A percentile compares a stretch with the other conserved stretches of the same genome.
Conservation (phyloP, 2,113 vertebrate species). For the Nesogale talazaci region DNA sequence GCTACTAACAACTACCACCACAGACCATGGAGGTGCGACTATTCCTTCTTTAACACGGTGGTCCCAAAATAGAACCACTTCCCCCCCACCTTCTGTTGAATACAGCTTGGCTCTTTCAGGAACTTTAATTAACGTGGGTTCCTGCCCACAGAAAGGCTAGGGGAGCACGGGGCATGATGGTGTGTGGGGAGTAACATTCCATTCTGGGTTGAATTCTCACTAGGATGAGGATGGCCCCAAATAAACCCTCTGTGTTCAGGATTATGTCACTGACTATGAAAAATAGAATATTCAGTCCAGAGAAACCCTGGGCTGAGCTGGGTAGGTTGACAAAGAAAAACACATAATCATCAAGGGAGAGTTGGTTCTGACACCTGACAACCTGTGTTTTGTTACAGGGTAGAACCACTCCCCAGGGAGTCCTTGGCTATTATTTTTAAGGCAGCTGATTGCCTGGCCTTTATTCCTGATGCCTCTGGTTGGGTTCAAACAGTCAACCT, state of each 20-base stretch:
- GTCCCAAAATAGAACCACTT: constrained; percentile 47
- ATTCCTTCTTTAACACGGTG: constrained; percentile 37
- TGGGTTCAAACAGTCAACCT: not conserved
- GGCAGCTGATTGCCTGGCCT: not conserved
- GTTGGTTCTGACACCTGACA: not conserved
- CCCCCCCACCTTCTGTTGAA: constrained; percentile 46
- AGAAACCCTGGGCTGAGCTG: not conserved
- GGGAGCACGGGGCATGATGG: not conserved
- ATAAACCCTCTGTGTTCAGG: not conserved
- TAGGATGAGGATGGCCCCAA: not conserved
- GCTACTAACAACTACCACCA: constrained; percentile 32
- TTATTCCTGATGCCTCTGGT: not conserved
- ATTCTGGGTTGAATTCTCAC: not conserved
- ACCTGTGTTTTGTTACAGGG: not conserved
- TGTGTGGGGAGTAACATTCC: not conserved
- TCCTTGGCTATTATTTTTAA: not conserved
- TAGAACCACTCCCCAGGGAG: not conserved
- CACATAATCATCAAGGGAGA: not conserved
- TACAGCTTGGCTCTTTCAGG: constrained; percentile 26
- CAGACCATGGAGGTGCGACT: not conserved
- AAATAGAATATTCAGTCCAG: not conserved
- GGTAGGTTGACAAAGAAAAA: not conserved
- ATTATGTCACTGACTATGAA: not conserved
- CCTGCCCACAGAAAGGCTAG: not conserved
- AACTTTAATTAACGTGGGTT: not conserved